These are phyloP conservation scores for Labeo calbasu DNA, from an alignment of 2,797 vertebrate genomes.

Conservation along the genomic window DNA sequence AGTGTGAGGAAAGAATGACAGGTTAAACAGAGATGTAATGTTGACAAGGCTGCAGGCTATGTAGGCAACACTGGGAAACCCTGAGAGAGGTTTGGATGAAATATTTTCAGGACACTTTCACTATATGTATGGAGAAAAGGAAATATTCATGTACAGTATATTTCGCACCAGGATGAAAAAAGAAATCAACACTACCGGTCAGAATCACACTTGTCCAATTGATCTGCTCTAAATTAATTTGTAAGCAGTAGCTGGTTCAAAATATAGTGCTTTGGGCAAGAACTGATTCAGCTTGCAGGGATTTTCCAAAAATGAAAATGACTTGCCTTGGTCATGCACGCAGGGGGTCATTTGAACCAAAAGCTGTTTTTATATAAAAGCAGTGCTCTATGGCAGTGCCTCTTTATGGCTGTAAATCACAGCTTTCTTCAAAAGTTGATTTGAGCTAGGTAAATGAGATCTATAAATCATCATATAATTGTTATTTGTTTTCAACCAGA, in stretches of 20 bases:
- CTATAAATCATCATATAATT: background rate
- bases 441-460: background rate
- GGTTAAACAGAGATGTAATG: constrained; percentile 51
- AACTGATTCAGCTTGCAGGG: background rate
- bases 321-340: background rate
- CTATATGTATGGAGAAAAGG: background rate
- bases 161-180: background rate
- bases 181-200: background rate
- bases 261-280: background rate
- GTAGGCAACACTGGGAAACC: background rate
- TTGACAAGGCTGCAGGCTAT: constrained; percentile 15
- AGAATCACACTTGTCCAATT: background rate
- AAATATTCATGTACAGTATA: background rate
- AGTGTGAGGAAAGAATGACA: constrained; percentile 46
- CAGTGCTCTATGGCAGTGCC: background rate
- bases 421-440: background rate
- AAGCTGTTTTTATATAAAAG: background rate
- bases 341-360: background rate
- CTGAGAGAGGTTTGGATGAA: background rate
- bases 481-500: constrained; percentile 2
- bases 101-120: background rate
- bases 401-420: background rate
- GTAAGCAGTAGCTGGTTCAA: background rate
- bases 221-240: background rate
- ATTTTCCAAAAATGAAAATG: background rate